phyloP scores from a whole-genome alignment of 2,888 invertebrate species.

The Argyresthia albistria region DNA sequence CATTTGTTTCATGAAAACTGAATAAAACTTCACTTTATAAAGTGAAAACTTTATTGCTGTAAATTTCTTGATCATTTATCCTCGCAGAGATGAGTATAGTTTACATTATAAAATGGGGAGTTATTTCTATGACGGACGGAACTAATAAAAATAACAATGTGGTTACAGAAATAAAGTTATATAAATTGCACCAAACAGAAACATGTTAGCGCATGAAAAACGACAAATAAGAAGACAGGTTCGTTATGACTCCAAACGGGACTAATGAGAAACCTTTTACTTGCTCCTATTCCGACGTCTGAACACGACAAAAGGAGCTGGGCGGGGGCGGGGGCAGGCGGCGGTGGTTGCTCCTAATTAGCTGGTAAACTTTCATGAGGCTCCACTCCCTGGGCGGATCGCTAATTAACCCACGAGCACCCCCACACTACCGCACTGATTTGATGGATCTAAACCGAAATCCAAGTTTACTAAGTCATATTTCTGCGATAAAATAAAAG shows the following conservation, averaged over 20 bases:
- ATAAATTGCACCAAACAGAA: not conserved
- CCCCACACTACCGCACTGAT: conserved; percentile 15
- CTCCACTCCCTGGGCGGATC: conserved; percentile 27
- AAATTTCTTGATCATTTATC: too few species aligned
- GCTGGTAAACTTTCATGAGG: conserved; percentile 71
- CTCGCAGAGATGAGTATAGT: too few species aligned
- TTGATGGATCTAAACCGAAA: not conserved
- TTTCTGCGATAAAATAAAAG: not conserved
- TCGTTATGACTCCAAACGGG: conserved; percentile 36
- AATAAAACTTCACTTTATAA: too few species aligned
- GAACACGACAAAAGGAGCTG: conserved; percentile 52
- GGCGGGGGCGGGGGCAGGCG: conserved; percentile 18
- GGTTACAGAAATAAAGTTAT: too few species aligned
- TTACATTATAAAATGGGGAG: too few species aligned
- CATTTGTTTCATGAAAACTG: too few species aligned
- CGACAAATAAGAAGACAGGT: conserved; percentile 20
- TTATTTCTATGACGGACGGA: too few species aligned
- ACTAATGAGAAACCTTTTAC: conserved; percentile 55
- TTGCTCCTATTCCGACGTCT: conserved; percentile 45
- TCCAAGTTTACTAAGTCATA: not conserved
- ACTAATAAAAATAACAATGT: too few species aligned
- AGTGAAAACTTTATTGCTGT: too few species aligned
- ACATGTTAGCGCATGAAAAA: not conserved
- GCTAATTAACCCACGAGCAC: conserved; percentile 65
- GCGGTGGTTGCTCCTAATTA: conserved; percentile 56